Conservation (phyloP, 2,888 invertebrate species). For the Sicus ferrugineus region DNA sequence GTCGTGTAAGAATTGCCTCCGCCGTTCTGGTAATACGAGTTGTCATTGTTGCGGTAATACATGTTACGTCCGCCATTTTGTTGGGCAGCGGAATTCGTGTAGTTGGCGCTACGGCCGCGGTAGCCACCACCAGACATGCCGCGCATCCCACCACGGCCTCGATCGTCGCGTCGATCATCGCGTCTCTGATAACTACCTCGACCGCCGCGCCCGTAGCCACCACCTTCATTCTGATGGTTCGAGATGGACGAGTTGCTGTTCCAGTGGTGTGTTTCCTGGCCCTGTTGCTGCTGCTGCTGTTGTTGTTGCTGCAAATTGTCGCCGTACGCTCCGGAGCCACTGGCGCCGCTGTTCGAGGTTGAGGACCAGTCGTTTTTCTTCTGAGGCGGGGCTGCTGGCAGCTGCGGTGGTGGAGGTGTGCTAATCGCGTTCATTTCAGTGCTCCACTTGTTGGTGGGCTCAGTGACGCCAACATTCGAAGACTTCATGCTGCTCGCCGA, state of each 20-base stretch:
- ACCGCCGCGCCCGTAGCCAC: constrained; percentile 43
- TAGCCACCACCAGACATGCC: constrained; percentile 36
- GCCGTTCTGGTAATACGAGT: constrained; percentile 50
- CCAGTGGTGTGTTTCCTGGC: constrained; percentile 45
- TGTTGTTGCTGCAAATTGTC: constrained; percentile 42
- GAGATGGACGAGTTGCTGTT: constrained; percentile 35
- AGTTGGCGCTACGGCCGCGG: constrained; percentile 43
- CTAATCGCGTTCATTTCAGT: constrained; percentile 55
- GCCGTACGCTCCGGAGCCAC: constrained; percentile 23
- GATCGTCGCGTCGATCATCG: constrained; percentile 51
- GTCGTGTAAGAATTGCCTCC: constrained; percentile 46
- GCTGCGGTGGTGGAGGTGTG: constrained; percentile 41
- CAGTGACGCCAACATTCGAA: constrained; percentile 29
- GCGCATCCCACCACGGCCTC: constrained; percentile 39
- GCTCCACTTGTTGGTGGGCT: constrained; percentile 55
- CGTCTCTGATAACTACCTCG: constrained; percentile 47
- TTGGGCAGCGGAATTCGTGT: constrained; percentile 44
- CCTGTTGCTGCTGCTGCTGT: constrained; percentile 39
- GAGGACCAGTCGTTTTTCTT: constrained; percentile 48
- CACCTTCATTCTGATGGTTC: constrained; percentile 36
- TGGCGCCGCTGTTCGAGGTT: constrained; percentile 40
- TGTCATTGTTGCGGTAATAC: constrained; percentile 62
- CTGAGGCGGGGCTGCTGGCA: constrained; percentile 43
- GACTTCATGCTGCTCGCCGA: constrained; percentile 5
- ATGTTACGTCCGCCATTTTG: constrained; percentile 55